Percentiles rank a stretch among this genome's conserved stretches.
phyloP scores from a whole-genome alignment of 2,888 invertebrate genomes.

The Coelinius sp. region DNA sequence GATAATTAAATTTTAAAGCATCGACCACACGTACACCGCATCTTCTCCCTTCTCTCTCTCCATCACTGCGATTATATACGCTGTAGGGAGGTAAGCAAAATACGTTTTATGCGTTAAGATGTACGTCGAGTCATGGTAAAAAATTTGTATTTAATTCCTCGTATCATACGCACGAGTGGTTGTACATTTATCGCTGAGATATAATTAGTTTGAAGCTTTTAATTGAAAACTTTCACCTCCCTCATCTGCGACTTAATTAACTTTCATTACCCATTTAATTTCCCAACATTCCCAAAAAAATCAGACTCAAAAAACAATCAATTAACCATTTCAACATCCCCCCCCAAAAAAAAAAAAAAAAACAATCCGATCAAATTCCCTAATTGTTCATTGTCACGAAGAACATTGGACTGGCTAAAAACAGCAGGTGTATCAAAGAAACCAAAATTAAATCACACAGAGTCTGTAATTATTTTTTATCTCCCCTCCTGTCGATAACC shows the following conservation, averaged over 20 bases:
- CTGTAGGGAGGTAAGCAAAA: background rate
- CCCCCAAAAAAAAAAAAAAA: background rate
- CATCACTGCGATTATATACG: background rate
- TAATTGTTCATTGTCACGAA: background rate
- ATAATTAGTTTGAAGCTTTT: conserved; percentile 4
- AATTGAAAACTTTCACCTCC: conserved; percentile 11
- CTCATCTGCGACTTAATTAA: background rate
- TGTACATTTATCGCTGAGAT: background rate
- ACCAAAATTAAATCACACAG: conserved; percentile 1
- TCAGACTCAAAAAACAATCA: background rate
- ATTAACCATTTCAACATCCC: too few species aligned
- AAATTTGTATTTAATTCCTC: background rate
- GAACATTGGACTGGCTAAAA: background rate
- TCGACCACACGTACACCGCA: conserved; percentile 12
- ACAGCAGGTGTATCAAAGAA: background rate
- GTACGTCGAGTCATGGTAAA: background rate
- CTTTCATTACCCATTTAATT: background rate
- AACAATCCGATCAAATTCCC: background rate
- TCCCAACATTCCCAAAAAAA: background rate
- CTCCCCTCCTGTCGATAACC: background rate
- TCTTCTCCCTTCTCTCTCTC: background rate
- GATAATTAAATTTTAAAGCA: conserved; percentile 39
- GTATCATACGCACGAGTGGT: conserved; percentile 2
- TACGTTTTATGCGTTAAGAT: background rate
- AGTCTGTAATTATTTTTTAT: conserved; percentile 6